phyloP scores from a whole-genome alignment of 2,888 invertebrate genomes.

The Drosophila sordidapex region DNA sequence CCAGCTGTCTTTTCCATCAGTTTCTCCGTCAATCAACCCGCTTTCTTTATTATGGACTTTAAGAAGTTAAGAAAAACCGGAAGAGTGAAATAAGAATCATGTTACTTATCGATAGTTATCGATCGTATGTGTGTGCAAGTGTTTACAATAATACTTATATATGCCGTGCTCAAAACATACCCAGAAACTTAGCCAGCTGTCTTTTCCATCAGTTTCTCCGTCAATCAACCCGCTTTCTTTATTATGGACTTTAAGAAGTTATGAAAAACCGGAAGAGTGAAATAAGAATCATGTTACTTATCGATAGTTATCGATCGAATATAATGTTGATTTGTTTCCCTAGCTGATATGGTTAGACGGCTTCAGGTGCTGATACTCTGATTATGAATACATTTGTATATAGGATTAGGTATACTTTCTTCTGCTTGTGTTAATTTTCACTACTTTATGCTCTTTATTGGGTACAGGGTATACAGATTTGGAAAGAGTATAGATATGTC shows the following conservation, averaged over 20 bases:
- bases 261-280: background rate
- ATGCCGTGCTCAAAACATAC: constrained; percentile 15
- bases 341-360: background rate
- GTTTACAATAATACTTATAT: background rate
- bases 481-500: constrained; percentile 4
- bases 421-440: background rate
- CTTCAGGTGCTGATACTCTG: background rate
- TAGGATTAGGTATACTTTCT: background rate
- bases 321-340: background rate
- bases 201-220: constrained; percentile 1
- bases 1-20: constrained; percentile 5
- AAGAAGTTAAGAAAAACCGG: background rate
- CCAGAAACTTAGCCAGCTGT: constrained; percentile 8
- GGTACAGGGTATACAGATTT: background rate
- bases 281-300: background rate
- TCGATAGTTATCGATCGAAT: background rate
- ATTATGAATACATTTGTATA: background rate
- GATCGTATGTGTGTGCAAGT: background rate
- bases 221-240: no score
- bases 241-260: no score
- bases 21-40: constrained; percentile 3
- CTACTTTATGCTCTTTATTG: background rate
- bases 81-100: background rate
- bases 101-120: background rate
- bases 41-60: no score